Evolutionary conservation across 2,888 invertebrate species (phyloP).

Genomic region (Morpho deidamia): DNA sequence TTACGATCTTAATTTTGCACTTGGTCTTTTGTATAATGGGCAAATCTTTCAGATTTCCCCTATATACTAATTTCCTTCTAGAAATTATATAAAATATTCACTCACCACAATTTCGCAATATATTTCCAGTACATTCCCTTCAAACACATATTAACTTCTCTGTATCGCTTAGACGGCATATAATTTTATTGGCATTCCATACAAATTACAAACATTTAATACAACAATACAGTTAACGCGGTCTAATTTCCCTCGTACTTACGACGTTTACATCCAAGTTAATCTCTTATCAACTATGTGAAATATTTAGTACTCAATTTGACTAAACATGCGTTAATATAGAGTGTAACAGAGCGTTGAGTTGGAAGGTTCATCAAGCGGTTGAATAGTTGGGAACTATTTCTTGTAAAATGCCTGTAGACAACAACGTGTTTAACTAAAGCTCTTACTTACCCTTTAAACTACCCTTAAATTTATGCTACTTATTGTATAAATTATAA

Average conservation of each 20-base stretch:
- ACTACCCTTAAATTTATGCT: too few species aligned
- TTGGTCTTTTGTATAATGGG: too few species aligned
- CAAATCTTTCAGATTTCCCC: too few species aligned
- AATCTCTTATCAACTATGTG: constrained; percentile 7
- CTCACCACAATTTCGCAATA: too few species aligned
- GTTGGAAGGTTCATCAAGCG: neutral
- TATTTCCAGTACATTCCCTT: too few species aligned
- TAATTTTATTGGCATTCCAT: neutral
- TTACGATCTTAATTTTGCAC: too few species aligned
- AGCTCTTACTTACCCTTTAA: too few species aligned
- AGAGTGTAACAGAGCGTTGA: neutral
- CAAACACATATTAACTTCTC: neutral
- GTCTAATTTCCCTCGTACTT: neutral
- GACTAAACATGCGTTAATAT: constrained; percentile 6
- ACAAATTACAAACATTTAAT: neutral
- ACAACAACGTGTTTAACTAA: neutral
- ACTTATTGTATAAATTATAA: too few species aligned
- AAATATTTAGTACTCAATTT: constrained; percentile 11
- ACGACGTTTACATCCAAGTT: constrained; percentile 1
- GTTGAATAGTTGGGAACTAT: neutral
- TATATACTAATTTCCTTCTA: too few species aligned
- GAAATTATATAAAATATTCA: too few species aligned
- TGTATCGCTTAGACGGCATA: neutral
- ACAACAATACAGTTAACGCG: neutral
- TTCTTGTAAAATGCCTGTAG: neutral